Conservation (phyloP, 2,113 vertebrate species). For the Taxidea taxus region DNA sequence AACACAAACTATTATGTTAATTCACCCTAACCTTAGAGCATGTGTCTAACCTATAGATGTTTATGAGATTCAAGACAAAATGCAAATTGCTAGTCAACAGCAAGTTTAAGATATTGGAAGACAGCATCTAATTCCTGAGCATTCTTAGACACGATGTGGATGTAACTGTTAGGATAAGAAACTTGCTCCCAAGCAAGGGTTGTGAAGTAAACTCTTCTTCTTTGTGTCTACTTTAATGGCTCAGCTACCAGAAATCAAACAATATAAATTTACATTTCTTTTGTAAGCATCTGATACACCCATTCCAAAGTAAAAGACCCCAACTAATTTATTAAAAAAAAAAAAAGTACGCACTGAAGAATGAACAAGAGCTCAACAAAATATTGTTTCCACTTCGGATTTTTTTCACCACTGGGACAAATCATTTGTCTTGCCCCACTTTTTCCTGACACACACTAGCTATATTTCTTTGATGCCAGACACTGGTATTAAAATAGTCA, state of each 20-base stretch:
- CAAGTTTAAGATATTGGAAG: slow-evolving; percentile 7
- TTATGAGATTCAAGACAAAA: slow-evolving; percentile 26
- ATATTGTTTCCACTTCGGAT: neutral
- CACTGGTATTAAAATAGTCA: neutral
- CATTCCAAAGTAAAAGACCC: neutral
- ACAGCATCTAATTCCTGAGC: slow-evolving; percentile 29
- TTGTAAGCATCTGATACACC: neutral
- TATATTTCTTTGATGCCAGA: neutral
- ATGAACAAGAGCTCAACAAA: neutral
- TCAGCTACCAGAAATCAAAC: neutral
- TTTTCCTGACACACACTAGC: neutral
- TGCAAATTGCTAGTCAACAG: slow-evolving; percentile 45
- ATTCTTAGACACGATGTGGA: neutral
- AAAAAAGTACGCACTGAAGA: neutral
- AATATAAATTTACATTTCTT: neutral
- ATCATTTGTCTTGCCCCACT: neutral
- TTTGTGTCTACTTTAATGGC: neutral
- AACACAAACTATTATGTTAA: neutral
- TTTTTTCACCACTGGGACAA: neutral
- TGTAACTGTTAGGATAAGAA: neutral
- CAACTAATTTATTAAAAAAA: neutral
- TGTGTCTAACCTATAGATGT: neutral
- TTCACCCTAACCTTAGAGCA: neutral
- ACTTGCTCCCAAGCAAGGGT: neutral
- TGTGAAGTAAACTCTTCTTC: neutral